phyloP scores from a whole-genome alignment of 2,797 vertebrate species.

The Simalia tracyae region DNA sequence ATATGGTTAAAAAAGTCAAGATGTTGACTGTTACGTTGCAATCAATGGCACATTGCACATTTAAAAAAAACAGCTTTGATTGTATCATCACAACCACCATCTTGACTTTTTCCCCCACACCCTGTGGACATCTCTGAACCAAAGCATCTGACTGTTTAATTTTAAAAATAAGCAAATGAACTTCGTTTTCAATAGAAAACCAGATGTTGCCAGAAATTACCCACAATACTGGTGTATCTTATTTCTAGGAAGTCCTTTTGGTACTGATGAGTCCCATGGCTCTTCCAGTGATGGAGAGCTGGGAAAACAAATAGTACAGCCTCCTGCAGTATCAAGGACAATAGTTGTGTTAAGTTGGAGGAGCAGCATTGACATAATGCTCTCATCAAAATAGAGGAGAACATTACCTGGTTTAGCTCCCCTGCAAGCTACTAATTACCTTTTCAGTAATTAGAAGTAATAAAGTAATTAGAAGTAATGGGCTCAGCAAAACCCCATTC shows the following conservation, averaged over 20 bases:
- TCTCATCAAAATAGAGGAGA: not conserved
- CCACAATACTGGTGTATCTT: not conserved
- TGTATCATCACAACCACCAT: too few species aligned
- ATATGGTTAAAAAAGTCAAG: too few species aligned
- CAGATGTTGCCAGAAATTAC: not conserved
- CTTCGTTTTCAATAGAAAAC: not conserved
- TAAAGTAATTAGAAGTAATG: not conserved
- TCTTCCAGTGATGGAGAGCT: not conserved
- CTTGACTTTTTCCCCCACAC: too few species aligned
- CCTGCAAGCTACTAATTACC: not conserved
- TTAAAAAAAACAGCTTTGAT: too few species aligned
- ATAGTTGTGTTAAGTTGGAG: not conserved
- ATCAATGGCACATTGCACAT: too few species aligned
- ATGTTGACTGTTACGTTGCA: too few species aligned
- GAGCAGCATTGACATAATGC: not conserved
- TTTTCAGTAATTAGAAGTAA: not conserved
- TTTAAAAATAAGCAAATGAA: not conserved
- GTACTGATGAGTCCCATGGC: not conserved
- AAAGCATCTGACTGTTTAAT: not conserved
- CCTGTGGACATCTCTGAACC: too few species aligned
- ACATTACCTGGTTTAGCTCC: not conserved
- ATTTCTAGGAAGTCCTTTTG: not conserved
- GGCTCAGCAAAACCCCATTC: not conserved
- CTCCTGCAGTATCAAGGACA: not conserved
- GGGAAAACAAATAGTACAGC: not conserved